Conservation (phyloP, 2,888 invertebrate genomes). For the Cerceris rybyensis region DNA sequence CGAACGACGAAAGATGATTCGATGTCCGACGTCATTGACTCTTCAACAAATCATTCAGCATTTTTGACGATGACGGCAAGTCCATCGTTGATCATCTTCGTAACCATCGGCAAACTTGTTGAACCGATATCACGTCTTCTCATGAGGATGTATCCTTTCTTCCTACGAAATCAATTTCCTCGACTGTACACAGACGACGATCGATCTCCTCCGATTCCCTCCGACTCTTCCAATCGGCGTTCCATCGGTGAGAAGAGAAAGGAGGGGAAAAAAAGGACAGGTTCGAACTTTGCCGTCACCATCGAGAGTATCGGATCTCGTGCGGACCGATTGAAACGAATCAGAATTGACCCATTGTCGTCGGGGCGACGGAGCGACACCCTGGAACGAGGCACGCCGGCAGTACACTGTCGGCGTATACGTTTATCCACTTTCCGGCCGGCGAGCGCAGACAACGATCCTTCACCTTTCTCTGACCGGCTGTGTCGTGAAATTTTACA, state of each 20-base stretch:
- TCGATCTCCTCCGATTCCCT: too few species aligned
- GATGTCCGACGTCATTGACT: conserved; percentile 38
- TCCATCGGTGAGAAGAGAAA: background rate
- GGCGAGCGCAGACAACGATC: conserved; percentile 17
- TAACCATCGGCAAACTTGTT: too few species aligned
- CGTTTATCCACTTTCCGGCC: conserved; percentile 19
- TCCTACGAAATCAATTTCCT: too few species aligned
- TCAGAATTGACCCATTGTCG: conserved; percentile 32
- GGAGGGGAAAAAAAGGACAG: background rate
- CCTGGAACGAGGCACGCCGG: conserved; percentile 12
- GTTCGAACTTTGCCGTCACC: conserved; percentile 10
- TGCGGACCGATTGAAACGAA: conserved; percentile 26
- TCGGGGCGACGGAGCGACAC: conserved; percentile 7
- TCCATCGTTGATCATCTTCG: background rate
- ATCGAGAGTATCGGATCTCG: conserved; percentile 23
- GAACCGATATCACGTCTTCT: too few species aligned
- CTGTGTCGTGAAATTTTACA: background rate
- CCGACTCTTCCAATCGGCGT: background rate
- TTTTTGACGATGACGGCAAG: conserved; percentile 24
- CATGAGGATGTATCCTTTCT: too few species aligned
- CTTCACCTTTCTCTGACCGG: conserved; percentile 11
- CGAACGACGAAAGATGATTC: conserved; percentile 22
- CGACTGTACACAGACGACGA: too few species aligned
- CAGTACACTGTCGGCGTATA: background rate
- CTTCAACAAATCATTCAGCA: conserved; percentile 21